Evolutionary conservation across 2,113 vertebrate genomes (phyloP), one percentile per base, ranked within the genome.

Genomic region (Channa argus): DNA sequence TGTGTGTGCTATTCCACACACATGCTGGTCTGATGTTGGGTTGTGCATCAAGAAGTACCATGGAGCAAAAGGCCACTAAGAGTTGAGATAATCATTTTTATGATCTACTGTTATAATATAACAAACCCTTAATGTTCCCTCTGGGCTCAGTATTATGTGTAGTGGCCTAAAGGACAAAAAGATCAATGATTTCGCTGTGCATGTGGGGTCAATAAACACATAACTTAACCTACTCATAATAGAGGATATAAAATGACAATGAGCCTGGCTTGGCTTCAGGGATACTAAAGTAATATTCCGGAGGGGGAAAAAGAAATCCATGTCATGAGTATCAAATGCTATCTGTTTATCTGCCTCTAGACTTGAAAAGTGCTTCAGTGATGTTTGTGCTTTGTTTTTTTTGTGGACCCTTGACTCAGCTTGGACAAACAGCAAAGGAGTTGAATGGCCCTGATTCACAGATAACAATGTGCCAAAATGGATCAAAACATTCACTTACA

Each of bases 171-270:
- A 36, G 56, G 6, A 54, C 34, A 55, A 45, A 53, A 3, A 6
- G 47, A 78, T 71, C 41, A 5, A 46, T 65, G 50, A 38, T 64
- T 50, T 13, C 1, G 13, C 33, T 7, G 44, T 12, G 33, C 33
- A 8, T 12, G 11, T n/a, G 9, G 9, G 11, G 56, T 80, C 64
- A 74, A 51, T 80, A 59, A 50, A 68, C 46, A 63, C 44, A 37
- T 5, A 24, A 33, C 2, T 54, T 62, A 66, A 66, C 9, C 68
- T 36, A 36, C 36, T 66, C 13, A 36, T 45, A 41, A 36, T 41
- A 49, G 11, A 0, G 7, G 8, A 66, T 5, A 11, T 34, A 6
- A 3, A 36, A 53, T 61, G 24, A 24, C 24, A 54, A 72, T 43
- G 34, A 39, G 47, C 24, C 14, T 8, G 45, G 37, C 39, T 39